Evolutionary conservation across 2,888 invertebrate genomes (phyloP).

Genomic region (Anodontia alba): DNA sequence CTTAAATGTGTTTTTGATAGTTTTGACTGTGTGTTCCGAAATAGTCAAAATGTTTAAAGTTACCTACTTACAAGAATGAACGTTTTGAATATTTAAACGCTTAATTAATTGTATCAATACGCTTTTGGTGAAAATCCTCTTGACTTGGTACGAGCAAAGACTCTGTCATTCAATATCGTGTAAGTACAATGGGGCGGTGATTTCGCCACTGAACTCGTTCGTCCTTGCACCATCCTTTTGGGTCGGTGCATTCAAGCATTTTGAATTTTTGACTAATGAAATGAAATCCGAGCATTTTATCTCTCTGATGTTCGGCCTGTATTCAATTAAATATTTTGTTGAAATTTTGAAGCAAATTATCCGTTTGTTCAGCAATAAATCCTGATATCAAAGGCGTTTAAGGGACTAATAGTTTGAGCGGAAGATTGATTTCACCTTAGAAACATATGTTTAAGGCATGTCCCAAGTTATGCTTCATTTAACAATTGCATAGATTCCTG

Average conservation of each 20-base stretch:
- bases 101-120: conserved; percentile 4
- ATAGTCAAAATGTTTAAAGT: too few relatives aligned
- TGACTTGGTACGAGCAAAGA: background rate
- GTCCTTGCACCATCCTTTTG: background rate
- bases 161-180: background rate
- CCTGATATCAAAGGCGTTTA: conserved; percentile 8
- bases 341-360: conserved; percentile 7
- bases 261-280: background rate
- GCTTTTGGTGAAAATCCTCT: background rate
- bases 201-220: background rate
- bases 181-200: background rate
- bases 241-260: background rate
- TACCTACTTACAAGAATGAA: too few relatives aligned
- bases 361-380: conserved; percentile 13
- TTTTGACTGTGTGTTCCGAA: too few relatives aligned
- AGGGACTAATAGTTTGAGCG: background rate
- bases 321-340: conserved; percentile 15
- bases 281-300: background rate
- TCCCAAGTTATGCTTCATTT: background rate
- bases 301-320: conserved; percentile 2
- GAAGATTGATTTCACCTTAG: background rate
- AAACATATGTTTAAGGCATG: background rate
- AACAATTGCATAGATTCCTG: background rate
- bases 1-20: too few relatives aligned
- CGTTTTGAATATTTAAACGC: conserved; percentile 4